Evolutionary conservation across 2,113 vertebrate genomes (phyloP), one percentile per base, ranked within the genome.

Genomic region (Nyctibius bracteatus): DNA sequence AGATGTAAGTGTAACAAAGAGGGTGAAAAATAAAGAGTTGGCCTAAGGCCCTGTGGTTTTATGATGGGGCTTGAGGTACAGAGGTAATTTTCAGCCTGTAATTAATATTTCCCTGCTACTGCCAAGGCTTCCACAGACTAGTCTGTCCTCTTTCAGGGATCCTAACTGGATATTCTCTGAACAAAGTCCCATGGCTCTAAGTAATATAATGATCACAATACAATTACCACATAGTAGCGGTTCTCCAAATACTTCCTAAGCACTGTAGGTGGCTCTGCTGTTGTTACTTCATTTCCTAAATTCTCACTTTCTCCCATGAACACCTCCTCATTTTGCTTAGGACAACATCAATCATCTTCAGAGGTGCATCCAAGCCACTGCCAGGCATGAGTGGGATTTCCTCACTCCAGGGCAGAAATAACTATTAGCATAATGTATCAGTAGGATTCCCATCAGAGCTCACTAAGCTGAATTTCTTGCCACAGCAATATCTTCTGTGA

Each of bases 1-100:
- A 88, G 54, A 93, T 95, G 86, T 77, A 91, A 97, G 67, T 82
- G 92, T 92, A 90, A 96, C 92, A 96, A 97, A 96, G 65, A 31
- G 70, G 47, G 86, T 81, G 61, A 87, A 93, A 91, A 94, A 91
- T 25, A 67, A 92, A 92, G 85, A 87, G 21, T 19, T 94, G 67
- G 63, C 79, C 80, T 39, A n/a, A 74, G 27, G 20, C 15, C 65
- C 41, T 61, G 51, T 58, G 61, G 46, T 77, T 96, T 86, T 90
- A 58, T 66, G 58, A 39, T 24, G 1, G 2, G 24, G 9, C 31
- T 86, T 92, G 62, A 74, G 23, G 43, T 91, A 71, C 41, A 52
- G 80, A 84, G 41, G 55, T 54, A 73, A 85, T 96, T 90, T 88
- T 65, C 74, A 90, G 65, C 27, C 59, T 89, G 52, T 86, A 89